Percentiles rank a stretch among this genome's conserved stretches.
Evolutionary conservation across 2,797 vertebrate species (phyloP).

Genomic region (Phataginus tricuspis): DNA sequence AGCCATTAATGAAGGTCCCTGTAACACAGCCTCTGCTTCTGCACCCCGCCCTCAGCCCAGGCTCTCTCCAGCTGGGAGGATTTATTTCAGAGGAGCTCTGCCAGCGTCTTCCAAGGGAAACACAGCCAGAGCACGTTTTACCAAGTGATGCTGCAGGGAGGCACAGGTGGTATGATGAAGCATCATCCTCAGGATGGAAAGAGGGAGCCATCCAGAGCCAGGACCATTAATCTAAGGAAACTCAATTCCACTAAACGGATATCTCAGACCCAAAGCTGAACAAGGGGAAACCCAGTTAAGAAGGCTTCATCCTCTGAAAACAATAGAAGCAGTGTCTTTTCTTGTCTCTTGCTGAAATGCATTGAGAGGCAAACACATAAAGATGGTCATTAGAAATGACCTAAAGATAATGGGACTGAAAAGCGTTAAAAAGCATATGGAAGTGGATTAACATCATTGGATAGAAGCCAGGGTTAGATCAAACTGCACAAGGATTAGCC

Average conservation of each 20-base stretch:
- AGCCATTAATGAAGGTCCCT: constrained; percentile 56
- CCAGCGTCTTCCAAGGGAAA: constrained; percentile 42
- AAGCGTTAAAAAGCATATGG: constrained; percentile 55
- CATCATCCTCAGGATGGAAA: background rate
- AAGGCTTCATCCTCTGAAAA: constrained; percentile 2
- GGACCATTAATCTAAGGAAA: constrained; percentile 28
- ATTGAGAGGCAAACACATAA: background rate
- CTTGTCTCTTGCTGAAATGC: background rate
- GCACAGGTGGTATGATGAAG: background rate
- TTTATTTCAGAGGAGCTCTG: constrained; percentile 49
- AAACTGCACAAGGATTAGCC: constrained; percentile 43
- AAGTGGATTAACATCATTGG: constrained; percentile 56
- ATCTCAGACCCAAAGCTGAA: background rate
- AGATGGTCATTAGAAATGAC: background rate
- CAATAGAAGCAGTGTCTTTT: background rate
- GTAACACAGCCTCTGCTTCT: constrained; percentile 48
- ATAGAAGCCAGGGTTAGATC: constrained; percentile 65
- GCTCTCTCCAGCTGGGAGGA: constrained; percentile 55
- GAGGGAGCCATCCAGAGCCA: background rate
- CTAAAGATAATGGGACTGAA: background rate
- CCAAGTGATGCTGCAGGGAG: background rate
- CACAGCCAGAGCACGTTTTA: background rate
- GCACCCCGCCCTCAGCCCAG: background rate
- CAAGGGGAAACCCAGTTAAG: background rate
- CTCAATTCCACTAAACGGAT: background rate